These are phyloP conservation scores for Rhyzopertha dominica DNA, from an alignment of 1,140 invertebrate species.

Conservation along the genomic window DNA sequence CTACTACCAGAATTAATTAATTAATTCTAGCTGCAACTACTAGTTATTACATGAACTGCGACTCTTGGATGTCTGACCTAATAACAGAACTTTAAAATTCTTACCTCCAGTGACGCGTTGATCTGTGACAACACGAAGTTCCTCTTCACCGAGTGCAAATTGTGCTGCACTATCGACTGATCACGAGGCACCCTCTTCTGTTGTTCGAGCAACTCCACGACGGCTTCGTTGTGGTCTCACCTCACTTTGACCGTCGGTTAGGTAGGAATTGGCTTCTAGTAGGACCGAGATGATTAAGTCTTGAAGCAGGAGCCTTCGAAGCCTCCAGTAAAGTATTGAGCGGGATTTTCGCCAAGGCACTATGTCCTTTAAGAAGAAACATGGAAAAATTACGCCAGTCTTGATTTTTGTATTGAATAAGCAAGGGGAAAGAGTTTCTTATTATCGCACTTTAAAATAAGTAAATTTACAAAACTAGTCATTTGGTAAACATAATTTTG, in stretches of 20 bases:
- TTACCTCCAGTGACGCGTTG: constrained; percentile 61
- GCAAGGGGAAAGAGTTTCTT: too few relatives aligned
- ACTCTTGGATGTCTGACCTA: too few relatives aligned
- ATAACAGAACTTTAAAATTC: too few relatives aligned
- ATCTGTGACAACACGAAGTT: constrained; percentile 77
- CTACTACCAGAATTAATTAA: too few relatives aligned
- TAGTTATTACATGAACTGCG: too few relatives aligned
- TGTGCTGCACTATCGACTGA: constrained; percentile 68
- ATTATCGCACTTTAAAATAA: too few relatives aligned
- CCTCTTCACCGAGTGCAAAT: constrained; percentile 75
- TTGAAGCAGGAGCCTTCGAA: constrained; percentile 73
- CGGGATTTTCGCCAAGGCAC: constrained; percentile 82
- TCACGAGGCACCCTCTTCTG: constrained; percentile 59
- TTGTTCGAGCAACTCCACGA: constrained; percentile 77
- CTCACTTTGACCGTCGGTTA: constrained; percentile 59
- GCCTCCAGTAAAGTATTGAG: constrained; percentile 78
- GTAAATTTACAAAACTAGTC: too few relatives aligned
- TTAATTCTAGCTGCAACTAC: too few relatives aligned
- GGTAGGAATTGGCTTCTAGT: constrained; percentile 58
- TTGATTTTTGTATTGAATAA: too few relatives aligned
- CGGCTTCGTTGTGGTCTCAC: constrained; percentile 88
- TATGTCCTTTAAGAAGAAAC: constrained; percentile 64
- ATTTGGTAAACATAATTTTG: too few relatives aligned
- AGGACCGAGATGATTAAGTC: constrained; percentile 71
- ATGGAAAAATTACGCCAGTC: too few relatives aligned